These are phyloP conservation scores for Luidia sarsii DNA, from an alignment of 53 echinoderm and acorn worm genomes.

Conservation along the genomic window DNA sequence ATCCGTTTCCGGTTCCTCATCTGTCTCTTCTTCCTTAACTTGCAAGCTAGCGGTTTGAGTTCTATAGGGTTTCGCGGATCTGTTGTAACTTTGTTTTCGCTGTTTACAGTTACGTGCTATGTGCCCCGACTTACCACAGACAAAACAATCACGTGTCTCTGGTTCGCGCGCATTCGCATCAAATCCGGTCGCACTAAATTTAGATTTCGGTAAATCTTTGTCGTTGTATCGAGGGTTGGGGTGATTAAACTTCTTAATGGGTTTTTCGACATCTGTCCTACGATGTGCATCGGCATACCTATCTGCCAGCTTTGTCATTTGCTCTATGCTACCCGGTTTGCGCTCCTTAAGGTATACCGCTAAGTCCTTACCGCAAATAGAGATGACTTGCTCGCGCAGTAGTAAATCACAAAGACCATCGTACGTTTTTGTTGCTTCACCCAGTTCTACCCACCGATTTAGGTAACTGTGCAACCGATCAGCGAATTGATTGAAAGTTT, in stretches of 20 bases:
- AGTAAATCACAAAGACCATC: slow-evolving; percentile 17
- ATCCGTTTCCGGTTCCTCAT: background rate
- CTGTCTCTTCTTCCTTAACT: background rate
- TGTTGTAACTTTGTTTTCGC: background rate
- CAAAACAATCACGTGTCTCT: slow-evolving; percentile 12
- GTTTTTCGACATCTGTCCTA: background rate
- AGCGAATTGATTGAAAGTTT: slow-evolving; percentile 2
- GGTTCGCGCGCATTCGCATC: background rate
- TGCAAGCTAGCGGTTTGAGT: background rate
- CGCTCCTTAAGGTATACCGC: slow-evolving; percentile 29
- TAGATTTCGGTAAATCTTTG: background rate
- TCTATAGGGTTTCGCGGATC: background rate
- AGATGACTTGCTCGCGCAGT: slow-evolving; percentile 18
- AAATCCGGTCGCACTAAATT: background rate
- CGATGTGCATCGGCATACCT: slow-evolving; percentile 32
- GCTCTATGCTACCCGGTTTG: background rate
- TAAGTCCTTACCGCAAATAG: slow-evolving; percentile 25
- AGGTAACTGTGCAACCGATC: slow-evolving; percentile 14
- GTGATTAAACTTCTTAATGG: background rate
- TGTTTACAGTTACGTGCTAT: slow-evolving; percentile 34
- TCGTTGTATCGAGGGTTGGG: background rate
- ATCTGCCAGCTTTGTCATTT: slow-evolving; percentile 19
- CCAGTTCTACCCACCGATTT: slow-evolving; percentile 39
- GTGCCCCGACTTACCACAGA: slow-evolving; percentile 25
- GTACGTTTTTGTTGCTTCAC: slow-evolving; percentile 3